These are phyloP conservation scores for Ephydatia muelleri DNA, from an alignment of 37 sponge, comb jelly and placozoan species.

Conservation along the genomic window DNA sequence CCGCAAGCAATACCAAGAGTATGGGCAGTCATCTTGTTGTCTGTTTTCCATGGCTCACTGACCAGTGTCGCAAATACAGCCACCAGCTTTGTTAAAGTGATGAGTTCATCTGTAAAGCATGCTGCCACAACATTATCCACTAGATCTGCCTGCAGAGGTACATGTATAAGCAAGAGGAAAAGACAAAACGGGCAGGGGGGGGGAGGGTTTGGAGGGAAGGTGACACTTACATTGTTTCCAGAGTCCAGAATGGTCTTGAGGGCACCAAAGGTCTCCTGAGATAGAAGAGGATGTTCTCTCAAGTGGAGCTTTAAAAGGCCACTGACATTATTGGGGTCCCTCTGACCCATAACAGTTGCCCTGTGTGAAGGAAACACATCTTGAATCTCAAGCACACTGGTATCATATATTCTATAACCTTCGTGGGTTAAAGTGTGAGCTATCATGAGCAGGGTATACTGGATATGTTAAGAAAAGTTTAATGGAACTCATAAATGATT, in stretches of 20 bases:
- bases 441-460: too few species aligned
- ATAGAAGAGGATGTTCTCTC: constrained; percentile 41
- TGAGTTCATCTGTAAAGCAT: not conserved
- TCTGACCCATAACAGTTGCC: constrained; percentile 41
- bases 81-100: not conserved
- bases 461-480: too few species aligned
- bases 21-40: constrained; percentile 71
- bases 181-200: not conserved
- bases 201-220: not conserved
- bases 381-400: too few species aligned
- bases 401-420: too few species aligned
- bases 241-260: constrained; percentile 2
- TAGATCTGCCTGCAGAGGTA: not conserved
- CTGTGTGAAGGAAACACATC: too few species aligned
- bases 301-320: constrained; percentile 72
- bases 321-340: constrained; percentile 72
- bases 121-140: not conserved
- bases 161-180: not conserved
- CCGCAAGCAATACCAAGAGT: constrained; percentile 74
- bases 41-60: constrained; percentile 36
- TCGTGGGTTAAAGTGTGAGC: too few species aligned
- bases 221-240: constrained; percentile 14
- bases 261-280: not conserved
- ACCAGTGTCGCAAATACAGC: constrained; percentile 7
- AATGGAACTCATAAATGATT: too few species aligned